A percentile compares a stretch with the other conserved stretches of the same genome.
Evolutionary conservation across 2,888 invertebrate species (phyloP).

Genomic region (Andrena trimmerana): DNA sequence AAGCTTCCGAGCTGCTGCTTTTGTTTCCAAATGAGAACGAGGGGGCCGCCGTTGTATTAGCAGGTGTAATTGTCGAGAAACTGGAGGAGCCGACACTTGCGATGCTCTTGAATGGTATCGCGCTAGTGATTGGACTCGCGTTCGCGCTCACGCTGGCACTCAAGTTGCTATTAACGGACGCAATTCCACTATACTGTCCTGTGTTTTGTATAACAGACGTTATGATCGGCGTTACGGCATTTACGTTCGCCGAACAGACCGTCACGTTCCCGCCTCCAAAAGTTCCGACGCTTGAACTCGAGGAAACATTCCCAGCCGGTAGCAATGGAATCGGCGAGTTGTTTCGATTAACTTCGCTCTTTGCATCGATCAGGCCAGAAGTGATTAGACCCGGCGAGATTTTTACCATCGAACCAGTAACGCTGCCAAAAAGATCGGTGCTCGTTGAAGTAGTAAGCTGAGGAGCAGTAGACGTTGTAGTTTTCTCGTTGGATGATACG

Average conservation of each 20-base stretch:
- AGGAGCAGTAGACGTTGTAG: constrained; percentile 1
- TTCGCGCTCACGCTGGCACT: neutral
- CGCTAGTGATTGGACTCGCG: too few species aligned
- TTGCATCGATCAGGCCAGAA: neutral
- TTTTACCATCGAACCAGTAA: neutral
- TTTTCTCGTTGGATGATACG: neutral
- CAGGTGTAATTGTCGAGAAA: neutral
- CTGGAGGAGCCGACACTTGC: neutral
- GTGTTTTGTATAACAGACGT: neutral
- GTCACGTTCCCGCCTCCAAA: neutral
- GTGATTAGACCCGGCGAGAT: neutral
- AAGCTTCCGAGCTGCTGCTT: neutral
- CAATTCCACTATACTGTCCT: neutral
- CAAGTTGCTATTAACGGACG: neutral
- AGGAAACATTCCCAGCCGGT: neutral
- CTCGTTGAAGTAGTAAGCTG: neutral
- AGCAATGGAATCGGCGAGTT: neutral
- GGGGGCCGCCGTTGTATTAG: constrained; percentile 8
- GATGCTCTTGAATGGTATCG: neutral
- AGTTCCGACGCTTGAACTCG: neutral
- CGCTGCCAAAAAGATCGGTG: too few species aligned
- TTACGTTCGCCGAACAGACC: neutral
- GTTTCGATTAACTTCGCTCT: neutral
- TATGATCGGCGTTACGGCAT: neutral
- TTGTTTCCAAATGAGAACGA: constrained; percentile 51